These are phyloP conservation scores for Fregata magnificens DNA, from an alignment of 2,113 vertebrate species.

Conservation along the genomic window DNA sequence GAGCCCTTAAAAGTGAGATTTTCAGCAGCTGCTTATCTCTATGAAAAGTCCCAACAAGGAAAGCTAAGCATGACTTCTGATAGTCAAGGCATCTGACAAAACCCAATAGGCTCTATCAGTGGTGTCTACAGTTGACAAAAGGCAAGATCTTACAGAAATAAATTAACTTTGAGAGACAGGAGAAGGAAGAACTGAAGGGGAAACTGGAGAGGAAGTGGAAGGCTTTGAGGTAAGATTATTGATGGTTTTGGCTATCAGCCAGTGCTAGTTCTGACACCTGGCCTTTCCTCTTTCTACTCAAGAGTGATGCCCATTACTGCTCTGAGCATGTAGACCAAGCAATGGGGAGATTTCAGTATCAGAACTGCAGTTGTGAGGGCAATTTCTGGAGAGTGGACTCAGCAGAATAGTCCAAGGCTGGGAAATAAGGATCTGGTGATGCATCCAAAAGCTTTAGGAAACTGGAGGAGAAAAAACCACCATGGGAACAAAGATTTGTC, in stretches of 20 bases:
- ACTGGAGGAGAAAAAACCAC: background rate
- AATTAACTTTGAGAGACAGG: background rate
- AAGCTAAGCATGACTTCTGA: background rate
- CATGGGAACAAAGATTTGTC: background rate
- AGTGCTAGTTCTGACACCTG: background rate
- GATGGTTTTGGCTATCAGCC: background rate
- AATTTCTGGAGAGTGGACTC: background rate
- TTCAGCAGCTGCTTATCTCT: background rate
- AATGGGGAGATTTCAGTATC: background rate
- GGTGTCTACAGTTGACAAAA: background rate
- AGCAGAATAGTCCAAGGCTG: background rate
- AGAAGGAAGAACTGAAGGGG: background rate
- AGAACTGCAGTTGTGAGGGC: background rate
- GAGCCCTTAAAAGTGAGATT: background rate
- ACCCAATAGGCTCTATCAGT: background rate
- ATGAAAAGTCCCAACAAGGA: background rate
- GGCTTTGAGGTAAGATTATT: background rate
- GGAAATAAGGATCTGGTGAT: background rate
- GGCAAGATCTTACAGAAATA: background rate
- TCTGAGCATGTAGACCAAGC: background rate
- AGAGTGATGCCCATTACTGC: background rate
- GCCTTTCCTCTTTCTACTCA: background rate
- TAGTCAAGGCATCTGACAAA: background rate
- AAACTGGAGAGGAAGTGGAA: background rate
- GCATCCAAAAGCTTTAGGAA: background rate